Percentiles rank a stretch among this genome's conserved stretches.
These are phyloP conservation scores for Siderastrea siderea DNA, from an alignment of 92 coral and sea anemone species.

Conservation along the genomic window DNA sequence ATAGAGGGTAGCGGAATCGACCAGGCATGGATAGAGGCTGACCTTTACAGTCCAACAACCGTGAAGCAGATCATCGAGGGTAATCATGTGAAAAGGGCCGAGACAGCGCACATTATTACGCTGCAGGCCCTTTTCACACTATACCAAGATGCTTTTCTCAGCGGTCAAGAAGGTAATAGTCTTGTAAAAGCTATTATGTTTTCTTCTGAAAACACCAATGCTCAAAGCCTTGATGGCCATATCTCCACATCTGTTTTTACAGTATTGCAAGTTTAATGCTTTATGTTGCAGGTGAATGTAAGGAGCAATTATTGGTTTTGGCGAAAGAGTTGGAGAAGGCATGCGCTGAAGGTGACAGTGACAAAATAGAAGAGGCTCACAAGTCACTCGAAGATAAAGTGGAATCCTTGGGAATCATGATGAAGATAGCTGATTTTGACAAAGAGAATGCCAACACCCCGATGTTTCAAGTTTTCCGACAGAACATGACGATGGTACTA, in stretches of 20 bases:
- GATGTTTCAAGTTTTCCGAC: slow-evolving; percentile 44
- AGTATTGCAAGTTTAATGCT: too few relatives aligned
- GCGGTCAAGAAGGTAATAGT: too few relatives aligned
- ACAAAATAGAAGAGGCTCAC: not conserved
- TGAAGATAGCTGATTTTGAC: not conserved
- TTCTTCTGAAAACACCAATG: too few relatives aligned
- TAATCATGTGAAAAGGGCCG: slow-evolving; percentile 57
- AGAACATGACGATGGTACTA: slow-evolving; percentile 70
- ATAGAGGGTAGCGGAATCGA: slow-evolving; percentile 54
- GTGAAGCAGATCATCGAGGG: slow-evolving; percentile 43
- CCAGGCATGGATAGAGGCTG: slow-evolving; percentile 55
- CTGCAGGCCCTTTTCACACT: slow-evolving; percentile 35
- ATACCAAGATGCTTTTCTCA: slow-evolving; percentile 1
- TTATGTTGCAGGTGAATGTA: not conserved
- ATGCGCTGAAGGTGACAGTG: not conserved
- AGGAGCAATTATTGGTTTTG: not conserved
- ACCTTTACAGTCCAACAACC: slow-evolving; percentile 47
- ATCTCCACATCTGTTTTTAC: too few relatives aligned
- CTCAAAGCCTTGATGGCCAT: too few relatives aligned
- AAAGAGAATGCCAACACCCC: not conserved
- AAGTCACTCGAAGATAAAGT: not conserved
- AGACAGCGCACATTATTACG: slow-evolving; percentile 51
- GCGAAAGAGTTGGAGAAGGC: not conserved
- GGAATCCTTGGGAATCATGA: not conserved
- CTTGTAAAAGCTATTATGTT: too few relatives aligned